Conservation (phyloP, 2,113 vertebrate genomes). For the Gnathonemus longibarbis region DNA sequence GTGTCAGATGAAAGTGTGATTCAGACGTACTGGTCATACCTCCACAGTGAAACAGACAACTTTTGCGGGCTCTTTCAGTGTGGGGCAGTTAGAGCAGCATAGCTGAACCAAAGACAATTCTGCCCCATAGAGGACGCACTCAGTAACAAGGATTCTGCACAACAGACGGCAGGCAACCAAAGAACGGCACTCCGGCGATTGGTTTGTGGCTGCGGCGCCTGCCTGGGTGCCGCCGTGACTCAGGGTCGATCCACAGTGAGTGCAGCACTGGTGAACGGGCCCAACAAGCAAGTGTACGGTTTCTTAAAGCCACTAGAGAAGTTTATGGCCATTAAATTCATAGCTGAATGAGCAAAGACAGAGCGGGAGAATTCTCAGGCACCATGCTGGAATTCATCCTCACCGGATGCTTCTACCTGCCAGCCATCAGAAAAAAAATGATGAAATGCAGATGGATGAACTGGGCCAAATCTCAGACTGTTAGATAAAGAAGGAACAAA, state of each 20-base stretch:
- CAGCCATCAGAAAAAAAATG: background rate
- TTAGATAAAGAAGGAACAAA: background rate
- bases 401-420: background rate
- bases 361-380: background rate
- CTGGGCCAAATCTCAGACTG: background rate
- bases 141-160: background rate
- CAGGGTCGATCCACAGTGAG: background rate
- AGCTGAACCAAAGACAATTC: background rate
- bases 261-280: background rate
- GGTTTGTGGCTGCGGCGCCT: background rate
- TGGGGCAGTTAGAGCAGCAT: background rate
- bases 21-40: background rate
- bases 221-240: background rate
- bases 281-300: background rate
- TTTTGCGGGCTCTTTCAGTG: background rate
- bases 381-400: background rate
- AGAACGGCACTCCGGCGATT: background rate
- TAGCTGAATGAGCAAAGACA: background rate
- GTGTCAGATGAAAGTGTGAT: background rate
- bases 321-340: background rate
- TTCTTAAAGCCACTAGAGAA: background rate
- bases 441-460: background rate
- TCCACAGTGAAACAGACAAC: background rate
- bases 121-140: background rate
- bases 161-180: background rate